Conservation (phyloP, 2,113 vertebrate species). For the Myrmophylax atrothorax region DNA sequence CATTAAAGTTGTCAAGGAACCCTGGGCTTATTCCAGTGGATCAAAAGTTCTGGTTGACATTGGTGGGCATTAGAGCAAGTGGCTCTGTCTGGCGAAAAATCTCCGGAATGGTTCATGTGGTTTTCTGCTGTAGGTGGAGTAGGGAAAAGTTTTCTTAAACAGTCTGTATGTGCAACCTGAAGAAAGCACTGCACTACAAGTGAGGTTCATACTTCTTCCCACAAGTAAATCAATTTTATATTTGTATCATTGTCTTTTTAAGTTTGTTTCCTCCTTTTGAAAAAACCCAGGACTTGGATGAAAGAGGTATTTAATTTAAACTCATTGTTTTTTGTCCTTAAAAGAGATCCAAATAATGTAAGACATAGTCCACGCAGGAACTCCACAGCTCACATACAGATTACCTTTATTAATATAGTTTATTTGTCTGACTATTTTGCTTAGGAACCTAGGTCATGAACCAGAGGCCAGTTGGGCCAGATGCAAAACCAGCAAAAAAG, state of each 20-base stretch:
- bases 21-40: background rate
- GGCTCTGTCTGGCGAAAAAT: background rate
- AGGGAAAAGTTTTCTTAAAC: background rate
- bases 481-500: background rate
- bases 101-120: background rate
- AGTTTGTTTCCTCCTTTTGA: background rate
- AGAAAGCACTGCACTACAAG: background rate
- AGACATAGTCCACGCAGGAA: accelerated
- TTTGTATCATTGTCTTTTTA: background rate
- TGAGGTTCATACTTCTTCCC: background rate
- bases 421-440: background rate
- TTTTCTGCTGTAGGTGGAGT: background rate
- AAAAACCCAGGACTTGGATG: background rate
- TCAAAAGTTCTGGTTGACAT: background rate
- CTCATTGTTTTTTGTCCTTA: background rate
- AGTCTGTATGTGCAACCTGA: background rate
- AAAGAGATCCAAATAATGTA: background rate
- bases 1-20: background rate
- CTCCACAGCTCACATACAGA: background rate
- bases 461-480: background rate
- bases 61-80: background rate
- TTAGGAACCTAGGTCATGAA: background rate
- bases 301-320: background rate
- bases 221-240: background rate
- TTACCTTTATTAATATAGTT: background rate